Evolutionary conservation across 2,888 invertebrate genomes (phyloP).

Genomic region (Agrochola lychnidis): DNA sequence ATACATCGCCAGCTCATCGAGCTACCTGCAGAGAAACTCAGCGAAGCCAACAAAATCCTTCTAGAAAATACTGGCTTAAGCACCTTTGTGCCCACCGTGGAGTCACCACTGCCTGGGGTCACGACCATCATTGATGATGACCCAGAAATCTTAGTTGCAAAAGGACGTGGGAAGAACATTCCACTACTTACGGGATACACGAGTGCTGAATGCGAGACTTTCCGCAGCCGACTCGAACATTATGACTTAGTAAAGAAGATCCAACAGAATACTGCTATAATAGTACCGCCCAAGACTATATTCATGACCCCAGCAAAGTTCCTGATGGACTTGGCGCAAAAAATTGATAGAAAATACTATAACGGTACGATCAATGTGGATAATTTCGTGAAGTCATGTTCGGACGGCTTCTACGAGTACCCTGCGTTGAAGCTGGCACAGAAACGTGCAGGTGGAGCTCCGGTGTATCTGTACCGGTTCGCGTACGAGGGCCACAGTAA

Average conservation of each 20-base stretch:
- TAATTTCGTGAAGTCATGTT: slow-evolving; percentile 74
- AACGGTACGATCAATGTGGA: slow-evolving; percentile 73
- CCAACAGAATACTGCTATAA: slow-evolving; percentile 69
- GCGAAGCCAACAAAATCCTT: slow-evolving; percentile 75
- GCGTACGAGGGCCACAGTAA: slow-evolving; percentile 87
- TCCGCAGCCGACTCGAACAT: slow-evolving; percentile 76
- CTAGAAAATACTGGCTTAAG: slow-evolving; percentile 76
- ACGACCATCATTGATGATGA: slow-evolving; percentile 80
- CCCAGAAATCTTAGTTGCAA: slow-evolving; percentile 77
- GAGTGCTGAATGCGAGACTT: slow-evolving; percentile 80
- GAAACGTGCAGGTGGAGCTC: slow-evolving; percentile 75
- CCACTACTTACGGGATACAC: slow-evolving; percentile 84
- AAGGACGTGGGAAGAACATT: slow-evolving; percentile 78
- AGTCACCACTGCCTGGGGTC: slow-evolving; percentile 77
- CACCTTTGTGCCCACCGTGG: slow-evolving; percentile 82
- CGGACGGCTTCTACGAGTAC: slow-evolving; percentile 79
- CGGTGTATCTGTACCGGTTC: slow-evolving; percentile 90
- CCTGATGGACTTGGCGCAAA: slow-evolving; percentile 66
- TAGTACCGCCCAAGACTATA: slow-evolving; percentile 72
- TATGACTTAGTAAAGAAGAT: slow-evolving; percentile 74
- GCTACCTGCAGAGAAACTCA: slow-evolving; percentile 77
- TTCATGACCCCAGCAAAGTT: slow-evolving; percentile 67
- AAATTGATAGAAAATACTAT: slow-evolving; percentile 75
- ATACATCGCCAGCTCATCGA: slow-evolving; percentile 77
- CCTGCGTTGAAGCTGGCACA: slow-evolving; percentile 79